Evolutionary conservation across 2,888 invertebrate genomes (phyloP).

Genomic region (Zaprionus bogoriensis): DNA sequence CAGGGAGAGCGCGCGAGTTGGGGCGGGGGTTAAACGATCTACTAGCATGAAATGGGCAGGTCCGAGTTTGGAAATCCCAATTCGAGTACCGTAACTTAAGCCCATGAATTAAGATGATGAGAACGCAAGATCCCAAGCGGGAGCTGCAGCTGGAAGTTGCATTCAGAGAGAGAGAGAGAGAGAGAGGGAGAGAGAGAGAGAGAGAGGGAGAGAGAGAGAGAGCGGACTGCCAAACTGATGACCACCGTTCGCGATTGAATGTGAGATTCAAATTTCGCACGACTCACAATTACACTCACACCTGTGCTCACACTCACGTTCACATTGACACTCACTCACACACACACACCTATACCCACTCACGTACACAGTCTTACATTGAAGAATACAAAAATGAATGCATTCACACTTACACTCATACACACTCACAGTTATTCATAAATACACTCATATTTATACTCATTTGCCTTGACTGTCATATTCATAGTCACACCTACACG

Average conservation of each 20-base stretch:
- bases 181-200: neutral
- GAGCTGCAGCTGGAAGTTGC: neutral
- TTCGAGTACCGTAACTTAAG: constrained; percentile 63
- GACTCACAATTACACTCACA: constrained; percentile 3
- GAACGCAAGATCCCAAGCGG: constrained; percentile 27
- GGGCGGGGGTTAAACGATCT: constrained; percentile 57
- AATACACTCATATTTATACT: too few relatives aligned
- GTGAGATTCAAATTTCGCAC: constrained; percentile 37
- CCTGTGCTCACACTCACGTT: neutral
- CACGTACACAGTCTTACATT: too few relatives aligned
- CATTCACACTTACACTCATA: too few relatives aligned
- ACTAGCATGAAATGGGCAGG: constrained; percentile 63
- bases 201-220: neutral
- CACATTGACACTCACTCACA: neutral
- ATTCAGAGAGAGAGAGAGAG: neutral
- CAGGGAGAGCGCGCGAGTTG: neutral
- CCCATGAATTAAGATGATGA: constrained; percentile 56
- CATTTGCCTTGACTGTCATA: too few relatives aligned
- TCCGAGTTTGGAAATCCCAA: constrained; percentile 48
- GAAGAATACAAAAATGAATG: too few relatives aligned
- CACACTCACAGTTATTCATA: too few relatives aligned
- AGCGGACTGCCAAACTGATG: constrained; percentile 18
- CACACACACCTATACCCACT: too few relatives aligned
- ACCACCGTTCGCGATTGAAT: constrained; percentile 24
- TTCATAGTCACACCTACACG: too few relatives aligned